These are phyloP conservation scores for Scalopus aquaticus DNA, from an alignment of 2,113 vertebrate species.

Conservation along the genomic window DNA sequence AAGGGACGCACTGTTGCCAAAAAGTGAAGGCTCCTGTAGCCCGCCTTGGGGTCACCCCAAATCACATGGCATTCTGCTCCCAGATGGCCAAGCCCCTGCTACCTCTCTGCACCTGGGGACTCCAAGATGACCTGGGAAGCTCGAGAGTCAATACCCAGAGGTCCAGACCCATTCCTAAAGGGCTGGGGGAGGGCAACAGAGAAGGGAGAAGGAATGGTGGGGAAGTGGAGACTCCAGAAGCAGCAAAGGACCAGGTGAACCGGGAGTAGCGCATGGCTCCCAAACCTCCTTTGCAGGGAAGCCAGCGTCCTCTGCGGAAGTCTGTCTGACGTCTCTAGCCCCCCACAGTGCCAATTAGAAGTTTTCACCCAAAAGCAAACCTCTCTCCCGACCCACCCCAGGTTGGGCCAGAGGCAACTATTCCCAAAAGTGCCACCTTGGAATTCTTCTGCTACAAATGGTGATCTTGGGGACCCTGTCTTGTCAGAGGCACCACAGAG, in stretches of 20 bases:
- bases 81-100: accelerated
- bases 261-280: neutral
- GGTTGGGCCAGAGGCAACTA: neutral
- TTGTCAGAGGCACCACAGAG: neutral
- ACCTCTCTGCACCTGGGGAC: neutral
- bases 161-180: neutral
- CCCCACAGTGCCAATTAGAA: neutral
- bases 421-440: neutral
- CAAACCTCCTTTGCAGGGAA: neutral
- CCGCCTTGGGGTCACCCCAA: neutral
- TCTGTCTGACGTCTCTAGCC: neutral
- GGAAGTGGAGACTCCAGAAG: neutral
- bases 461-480: neutral
- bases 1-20: no score
- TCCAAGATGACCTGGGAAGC: neutral
- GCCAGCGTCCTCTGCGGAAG: neutral
- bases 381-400: neutral
- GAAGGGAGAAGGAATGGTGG: neutral
- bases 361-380: neutral
- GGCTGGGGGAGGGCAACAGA: neutral
- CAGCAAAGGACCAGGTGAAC: neutral
- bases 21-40: neutral
- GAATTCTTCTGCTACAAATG: neutral
- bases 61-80: accelerated
- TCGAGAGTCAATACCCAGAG: accelerated